A percentile compares a stretch with the other conserved stretches of the same genome.
Evolutionary conservation across 30 jellyfish, hydroid and myxozoan genomes (phyloP).

Genomic region (Hydractinia symbiolongicarpus): DNA sequence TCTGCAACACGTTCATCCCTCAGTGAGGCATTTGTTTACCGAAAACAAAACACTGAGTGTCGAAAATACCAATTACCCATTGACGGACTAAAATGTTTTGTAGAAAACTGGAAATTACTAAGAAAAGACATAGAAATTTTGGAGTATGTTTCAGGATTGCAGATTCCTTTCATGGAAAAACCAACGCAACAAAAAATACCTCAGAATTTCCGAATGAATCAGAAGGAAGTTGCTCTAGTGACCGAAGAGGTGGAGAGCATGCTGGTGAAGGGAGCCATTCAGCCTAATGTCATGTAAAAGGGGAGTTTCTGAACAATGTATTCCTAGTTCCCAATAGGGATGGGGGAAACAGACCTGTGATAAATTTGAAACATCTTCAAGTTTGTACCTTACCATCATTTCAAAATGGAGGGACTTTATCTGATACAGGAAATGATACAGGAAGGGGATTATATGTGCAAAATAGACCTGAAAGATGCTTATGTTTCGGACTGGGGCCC

Average conservation of each 20-base stretch:
- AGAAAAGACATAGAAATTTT: no score
- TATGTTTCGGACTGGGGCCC: conserved; percentile 47
- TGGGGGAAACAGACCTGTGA: conserved; percentile 1
- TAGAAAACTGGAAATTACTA: no score
- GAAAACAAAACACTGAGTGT: no score
- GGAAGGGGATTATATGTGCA: conserved; percentile 36
- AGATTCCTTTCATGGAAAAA: no score
- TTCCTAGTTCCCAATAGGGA: conserved; percentile 12
- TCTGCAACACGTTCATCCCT: no score
- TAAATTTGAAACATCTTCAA: background rate
- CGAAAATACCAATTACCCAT: no score
- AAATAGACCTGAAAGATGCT: conserved; percentile 40
- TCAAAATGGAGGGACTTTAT: conserved; percentile 9
- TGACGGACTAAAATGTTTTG: no score
- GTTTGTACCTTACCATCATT: conserved; percentile 9
- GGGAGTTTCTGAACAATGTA: background rate
- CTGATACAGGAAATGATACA: conserved; percentile 16
- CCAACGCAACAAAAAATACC: no score
- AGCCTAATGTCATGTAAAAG: background rate
- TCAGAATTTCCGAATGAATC: no score
- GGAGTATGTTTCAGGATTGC: no score
- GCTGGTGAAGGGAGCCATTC: conserved; percentile 11
- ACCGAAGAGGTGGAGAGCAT: background rate
- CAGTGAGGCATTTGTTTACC: no score
- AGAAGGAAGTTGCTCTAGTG: background rate